Conservation (phyloP, 2,888 invertebrate species). For the Drosophila pegasa region DNA sequence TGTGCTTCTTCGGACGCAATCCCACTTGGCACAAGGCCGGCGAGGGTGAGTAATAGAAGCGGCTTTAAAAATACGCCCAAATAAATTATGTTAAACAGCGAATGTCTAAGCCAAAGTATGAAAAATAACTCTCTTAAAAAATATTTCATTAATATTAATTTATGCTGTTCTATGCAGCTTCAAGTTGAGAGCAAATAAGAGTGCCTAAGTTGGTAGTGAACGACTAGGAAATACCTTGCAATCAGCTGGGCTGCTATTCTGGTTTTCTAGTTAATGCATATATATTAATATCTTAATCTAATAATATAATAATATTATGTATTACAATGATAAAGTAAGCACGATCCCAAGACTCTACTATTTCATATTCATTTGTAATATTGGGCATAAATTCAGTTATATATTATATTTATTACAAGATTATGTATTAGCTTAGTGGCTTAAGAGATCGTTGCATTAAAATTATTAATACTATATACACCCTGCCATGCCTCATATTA, state of each 20-base stretch:
- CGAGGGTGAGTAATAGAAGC: constrained; percentile 68
- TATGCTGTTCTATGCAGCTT: background rate
- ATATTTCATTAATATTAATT: constrained; percentile 4
- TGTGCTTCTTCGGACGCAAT: constrained; percentile 90
- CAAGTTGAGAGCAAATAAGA: background rate
- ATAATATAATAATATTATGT: no score
- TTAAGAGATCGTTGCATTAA: no score
- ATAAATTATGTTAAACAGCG: background rate
- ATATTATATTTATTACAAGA: no score
- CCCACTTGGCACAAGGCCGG: constrained; percentile 86
- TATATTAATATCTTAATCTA: no score
- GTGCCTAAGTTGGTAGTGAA: background rate
- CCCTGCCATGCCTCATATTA: background rate
- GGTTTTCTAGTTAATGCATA: background rate
- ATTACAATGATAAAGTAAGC: no score
- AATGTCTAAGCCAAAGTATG: background rate
- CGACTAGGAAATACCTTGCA: background rate
- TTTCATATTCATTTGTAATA: no score
- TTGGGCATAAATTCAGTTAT: no score
- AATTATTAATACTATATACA: background rate
- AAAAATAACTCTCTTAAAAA: background rate
- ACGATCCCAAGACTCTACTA: no score
- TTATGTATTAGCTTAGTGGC: no score
- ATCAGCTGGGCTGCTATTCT: background rate
- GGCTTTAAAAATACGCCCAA: background rate